Evolutionary conservation across 1,140 invertebrate genomes (phyloP).

Genomic region (Drosophila jambulina): DNA sequence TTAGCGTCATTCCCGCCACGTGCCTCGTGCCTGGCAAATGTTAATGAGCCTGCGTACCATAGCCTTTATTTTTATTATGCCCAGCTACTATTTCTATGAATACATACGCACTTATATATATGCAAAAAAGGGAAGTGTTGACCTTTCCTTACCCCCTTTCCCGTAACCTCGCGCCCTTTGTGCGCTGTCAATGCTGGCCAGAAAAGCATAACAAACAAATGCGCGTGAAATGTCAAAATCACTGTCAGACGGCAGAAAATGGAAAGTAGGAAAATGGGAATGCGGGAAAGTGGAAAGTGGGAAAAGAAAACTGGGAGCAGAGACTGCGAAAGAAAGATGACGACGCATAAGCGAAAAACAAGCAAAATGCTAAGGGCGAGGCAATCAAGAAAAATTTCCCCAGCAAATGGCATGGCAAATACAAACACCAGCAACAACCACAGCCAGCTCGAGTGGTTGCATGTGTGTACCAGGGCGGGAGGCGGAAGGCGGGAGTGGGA

Average conservation of each 20-base stretch:
- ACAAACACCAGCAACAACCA: conserved; percentile 47
- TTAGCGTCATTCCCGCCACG: conserved; percentile 58
- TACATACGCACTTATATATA: conserved; percentile 34
- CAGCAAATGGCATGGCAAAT: conserved; percentile 76
- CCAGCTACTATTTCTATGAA: conserved; percentile 43
- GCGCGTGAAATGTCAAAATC: conserved; percentile 82
- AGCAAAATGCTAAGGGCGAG: conserved; percentile 69
- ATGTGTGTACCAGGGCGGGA: conserved; percentile 23
- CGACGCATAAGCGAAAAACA: conserved; percentile 72
- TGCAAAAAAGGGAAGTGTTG: conserved; percentile 62
- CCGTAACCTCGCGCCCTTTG: background rate
- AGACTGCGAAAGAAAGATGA: conserved; percentile 65
- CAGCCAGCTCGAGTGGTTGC: conserved; percentile 62
- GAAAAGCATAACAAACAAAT: conserved; percentile 69
- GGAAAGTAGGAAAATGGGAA: conserved; percentile 3
- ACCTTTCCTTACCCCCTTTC: conserved; percentile 51
- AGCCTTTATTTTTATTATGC: conserved; percentile 53
- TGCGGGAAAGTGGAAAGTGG: conserved; percentile 3
- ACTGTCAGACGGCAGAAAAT: conserved; percentile 49
- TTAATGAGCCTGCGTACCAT: conserved; percentile 59
- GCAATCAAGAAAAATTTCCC: conserved; percentile 77
- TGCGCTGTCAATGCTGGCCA: conserved; percentile 26
- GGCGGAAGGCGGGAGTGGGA: background rate
- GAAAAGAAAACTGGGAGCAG: conserved; percentile 21
- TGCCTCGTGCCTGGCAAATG: conserved; percentile 47